These are phyloP conservation scores for Psephotus haematonotus DNA, from an alignment of 2,113 vertebrate genomes.

Conservation along the genomic window DNA sequence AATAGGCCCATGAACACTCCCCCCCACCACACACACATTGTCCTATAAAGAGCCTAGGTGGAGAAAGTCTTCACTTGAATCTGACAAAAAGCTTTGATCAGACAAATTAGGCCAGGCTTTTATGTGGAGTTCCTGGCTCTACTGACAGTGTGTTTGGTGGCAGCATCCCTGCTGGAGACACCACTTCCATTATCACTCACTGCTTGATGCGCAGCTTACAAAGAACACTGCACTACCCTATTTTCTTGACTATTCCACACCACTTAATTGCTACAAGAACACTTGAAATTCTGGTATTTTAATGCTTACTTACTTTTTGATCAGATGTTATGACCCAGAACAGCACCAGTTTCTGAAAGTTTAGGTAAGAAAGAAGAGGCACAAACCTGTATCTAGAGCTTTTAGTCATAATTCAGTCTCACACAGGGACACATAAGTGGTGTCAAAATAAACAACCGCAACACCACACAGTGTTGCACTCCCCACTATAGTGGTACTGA, in stretches of 20 bases:
- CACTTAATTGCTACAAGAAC: not conserved
- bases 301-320: not conserved
- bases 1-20: not conserved
- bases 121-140: not conserved
- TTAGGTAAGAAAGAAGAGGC: not conserved
- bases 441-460: not conserved
- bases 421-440: not conserved
- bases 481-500: rapidly evolving
- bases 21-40: not conserved
- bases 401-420: not conserved
- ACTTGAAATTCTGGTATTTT: not conserved
- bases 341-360: not conserved
- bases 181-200: constrained; percentile 33
- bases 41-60: not conserved
- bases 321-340: not conserved
- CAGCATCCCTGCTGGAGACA: not conserved
- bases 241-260: not conserved
- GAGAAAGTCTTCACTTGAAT: constrained; percentile 6
- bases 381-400: not conserved
- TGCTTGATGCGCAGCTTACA: not conserved
- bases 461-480: not conserved
- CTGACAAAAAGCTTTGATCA: constrained; percentile 31
- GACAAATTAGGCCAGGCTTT: constrained; percentile 43
- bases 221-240: not conserved
- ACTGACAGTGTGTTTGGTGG: not conserved